These are phyloP conservation scores for Holacanthus passer DNA, from an alignment of 2,113 vertebrate genomes.

Conservation along the genomic window DNA sequence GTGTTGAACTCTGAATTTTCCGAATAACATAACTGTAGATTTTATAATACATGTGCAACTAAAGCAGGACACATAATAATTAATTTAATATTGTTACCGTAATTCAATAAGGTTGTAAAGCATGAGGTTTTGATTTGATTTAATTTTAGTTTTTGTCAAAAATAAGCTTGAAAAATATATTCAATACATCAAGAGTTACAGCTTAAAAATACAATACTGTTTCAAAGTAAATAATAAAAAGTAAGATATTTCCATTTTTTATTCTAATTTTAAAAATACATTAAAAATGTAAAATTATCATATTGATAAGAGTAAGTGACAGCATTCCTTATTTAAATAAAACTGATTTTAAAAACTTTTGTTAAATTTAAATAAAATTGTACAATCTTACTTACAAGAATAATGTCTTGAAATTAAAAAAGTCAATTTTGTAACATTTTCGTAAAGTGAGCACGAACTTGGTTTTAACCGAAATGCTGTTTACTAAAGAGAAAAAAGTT, in stretches of 20 bases:
- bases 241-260: neutral
- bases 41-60: neutral
- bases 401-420: neutral
- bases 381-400: neutral
- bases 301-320: neutral
- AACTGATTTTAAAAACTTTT: neutral
- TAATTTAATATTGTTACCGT: neutral
- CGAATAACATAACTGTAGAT: neutral
- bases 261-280: neutral
- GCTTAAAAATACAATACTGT: neutral
- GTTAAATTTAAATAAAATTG: neutral
- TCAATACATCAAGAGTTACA: neutral
- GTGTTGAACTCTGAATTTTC: neutral
- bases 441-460: neutral
- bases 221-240: neutral
- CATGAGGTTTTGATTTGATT: neutral
- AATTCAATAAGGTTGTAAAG: neutral
- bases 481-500: neutral
- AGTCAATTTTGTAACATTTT: neutral
- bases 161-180: neutral
- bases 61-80: neutral
- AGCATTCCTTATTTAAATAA: neutral
- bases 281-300: neutral
- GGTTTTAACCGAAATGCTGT: constrained; percentile 13
- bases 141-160: neutral